Base-by-base conservation (phyloP, 2,113 vertebrate species). In the Okapia johnstoni region DNA sequence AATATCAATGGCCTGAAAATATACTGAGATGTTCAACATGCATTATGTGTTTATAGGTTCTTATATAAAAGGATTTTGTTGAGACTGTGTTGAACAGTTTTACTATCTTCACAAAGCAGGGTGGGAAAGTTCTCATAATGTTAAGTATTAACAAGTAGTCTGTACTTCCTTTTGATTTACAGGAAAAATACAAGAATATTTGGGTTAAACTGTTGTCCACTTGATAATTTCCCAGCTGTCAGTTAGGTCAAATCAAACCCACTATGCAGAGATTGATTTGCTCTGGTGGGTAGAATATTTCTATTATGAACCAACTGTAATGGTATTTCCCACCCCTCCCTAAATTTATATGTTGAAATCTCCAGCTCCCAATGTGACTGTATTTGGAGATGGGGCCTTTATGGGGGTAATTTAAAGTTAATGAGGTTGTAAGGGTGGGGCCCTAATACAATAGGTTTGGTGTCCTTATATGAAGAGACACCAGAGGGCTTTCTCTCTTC, bases 41-140 rank as follows among this genome's bases (percentile, higher is more conserved):
- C 15, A 36, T 90, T 40, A 77, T 90, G 91, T 88, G 4, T 88
- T 95, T 79, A 81, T 58, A 85, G 85, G 30, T 43, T 83, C 96
- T 95, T 85, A 76, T 66, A 80, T 57, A 50, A 40, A 90, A 92
- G 30, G 12, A 23, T 81, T 97, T 95, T 95, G 58, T 92, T 66
- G 16, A n/a, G 40, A 50, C 63, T 92, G 12, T 87, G n/a, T 7
- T 60, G 60, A 9, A 60, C 4, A 77, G 3, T 50, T 84, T 77
- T 81, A 40, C 11, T 83, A 54, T 93, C 36, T 73, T 14, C 73
- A 63, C 23, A 63, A 40, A 85, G 25, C 15, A 93, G 33, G n/a
- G 13, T 36, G 63, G 13, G n/a, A 54, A 88, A 90, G 3, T 61
- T 33, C 25, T 48, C 54, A 28, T 58, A 80, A 81, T 90, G n/a